Evolutionary conservation across 2,888 invertebrate genomes (phyloP).

Genomic region (Drosophila suboccidentalis): DNA sequence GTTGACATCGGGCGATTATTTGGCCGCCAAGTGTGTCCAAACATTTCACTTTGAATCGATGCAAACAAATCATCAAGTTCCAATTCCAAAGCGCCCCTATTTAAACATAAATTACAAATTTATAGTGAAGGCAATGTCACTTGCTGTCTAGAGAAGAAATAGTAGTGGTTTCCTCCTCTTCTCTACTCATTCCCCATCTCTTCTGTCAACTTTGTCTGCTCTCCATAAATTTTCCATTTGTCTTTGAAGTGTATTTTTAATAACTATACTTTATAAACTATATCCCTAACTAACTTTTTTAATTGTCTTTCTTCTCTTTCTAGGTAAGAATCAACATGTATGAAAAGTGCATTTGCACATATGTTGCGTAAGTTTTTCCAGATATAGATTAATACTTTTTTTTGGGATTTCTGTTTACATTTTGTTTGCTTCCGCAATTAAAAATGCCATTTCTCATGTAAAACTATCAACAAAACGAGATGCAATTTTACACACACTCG

Average conservation of each 20-base stretch:
- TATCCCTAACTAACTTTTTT: conserved; percentile 44
- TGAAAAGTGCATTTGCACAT: conserved; percentile 14
- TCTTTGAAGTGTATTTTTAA: conserved; percentile 45
- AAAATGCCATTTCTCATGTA: conserved; percentile 67
- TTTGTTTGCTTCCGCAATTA: conserved; percentile 72
- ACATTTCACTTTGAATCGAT: conserved; percentile 51
- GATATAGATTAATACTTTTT: conserved; percentile 14
- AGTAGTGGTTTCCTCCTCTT: conserved; percentile 33
- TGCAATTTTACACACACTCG: conserved; percentile 32
- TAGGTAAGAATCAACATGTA: conserved; percentile 64
- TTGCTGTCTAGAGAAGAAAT: conserved; percentile 6
- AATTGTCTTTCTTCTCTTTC: conserved; percentile 47
- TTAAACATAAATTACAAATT: conserved; percentile 69
- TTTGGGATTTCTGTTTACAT: conserved; percentile 20
- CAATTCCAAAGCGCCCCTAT: conserved; percentile 56
- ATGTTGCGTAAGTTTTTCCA: conserved; percentile 66
- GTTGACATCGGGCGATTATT: conserved; percentile 54
- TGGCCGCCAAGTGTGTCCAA: conserved; percentile 59
- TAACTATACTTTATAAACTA: conserved; percentile 9
- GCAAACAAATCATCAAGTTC: conserved; percentile 67
- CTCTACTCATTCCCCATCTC: not conserved
- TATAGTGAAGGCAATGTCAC: conserved; percentile 49
- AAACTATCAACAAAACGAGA: conserved; percentile 60
- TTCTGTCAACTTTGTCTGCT: not conserved
- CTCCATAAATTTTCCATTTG: conserved; percentile 52